Evolutionary conservation across 1,140 invertebrate genomes (phyloP).

Genomic region (Saccostrea glomerata): DNA sequence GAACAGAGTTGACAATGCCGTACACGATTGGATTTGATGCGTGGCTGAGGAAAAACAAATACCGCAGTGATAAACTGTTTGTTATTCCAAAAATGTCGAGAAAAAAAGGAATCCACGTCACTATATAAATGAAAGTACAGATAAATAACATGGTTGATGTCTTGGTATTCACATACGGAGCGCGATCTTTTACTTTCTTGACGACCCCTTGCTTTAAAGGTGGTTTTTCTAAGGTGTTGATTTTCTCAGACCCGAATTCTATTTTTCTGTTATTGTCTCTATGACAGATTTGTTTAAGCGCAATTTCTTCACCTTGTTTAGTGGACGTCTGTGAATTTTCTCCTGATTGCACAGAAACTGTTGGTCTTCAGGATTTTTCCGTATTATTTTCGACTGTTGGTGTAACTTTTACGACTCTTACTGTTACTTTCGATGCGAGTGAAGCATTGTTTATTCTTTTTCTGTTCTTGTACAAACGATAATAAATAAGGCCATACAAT

Average conservation of each 20-base stretch:
- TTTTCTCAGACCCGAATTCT: not conserved
- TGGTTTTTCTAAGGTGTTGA: not conserved
- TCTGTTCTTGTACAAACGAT: not conserved
- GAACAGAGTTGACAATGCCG: not conserved
- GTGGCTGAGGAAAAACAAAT: not conserved
- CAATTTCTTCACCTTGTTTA: not conserved
- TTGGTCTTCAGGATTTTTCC: not conserved
- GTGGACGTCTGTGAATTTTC: not conserved
- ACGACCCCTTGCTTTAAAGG: not conserved
- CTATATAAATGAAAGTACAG: not conserved
- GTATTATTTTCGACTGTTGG: not conserved
- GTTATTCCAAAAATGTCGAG: not conserved
- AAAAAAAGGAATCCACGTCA: not conserved
- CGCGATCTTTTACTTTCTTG: not conserved
- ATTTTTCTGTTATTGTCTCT: not conserved
- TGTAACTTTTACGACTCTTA: not conserved
- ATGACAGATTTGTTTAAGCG: not conserved
- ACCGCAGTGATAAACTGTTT: not conserved
- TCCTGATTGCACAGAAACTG: not conserved
- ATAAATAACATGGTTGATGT: not conserved
- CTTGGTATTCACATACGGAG: not conserved
- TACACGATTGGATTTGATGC: slow-evolving; percentile 1
- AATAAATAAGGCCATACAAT: not conserved
- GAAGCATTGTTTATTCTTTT: not conserved
- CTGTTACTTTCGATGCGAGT: not conserved